Conservation (phyloP, 1,140 invertebrate species). For the Gryllus bimaculatus region DNA sequence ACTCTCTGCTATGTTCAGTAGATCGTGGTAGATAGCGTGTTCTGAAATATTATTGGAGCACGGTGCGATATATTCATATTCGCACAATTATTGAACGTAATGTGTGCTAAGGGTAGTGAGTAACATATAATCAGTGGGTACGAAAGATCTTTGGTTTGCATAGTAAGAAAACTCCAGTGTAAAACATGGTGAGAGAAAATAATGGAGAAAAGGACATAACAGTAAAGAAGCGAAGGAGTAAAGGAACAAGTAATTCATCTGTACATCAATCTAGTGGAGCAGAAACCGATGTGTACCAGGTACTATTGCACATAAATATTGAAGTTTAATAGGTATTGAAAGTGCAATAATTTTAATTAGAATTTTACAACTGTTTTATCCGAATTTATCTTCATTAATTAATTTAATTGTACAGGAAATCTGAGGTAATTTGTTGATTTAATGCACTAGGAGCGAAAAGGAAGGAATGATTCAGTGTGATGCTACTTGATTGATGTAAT, state of each 20-base stretch:
- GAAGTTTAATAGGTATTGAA: neutral
- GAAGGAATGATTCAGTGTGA: too few relatives aligned
- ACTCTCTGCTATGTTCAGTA: too few relatives aligned
- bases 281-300: neutral
- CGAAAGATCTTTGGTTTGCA: too few relatives aligned
- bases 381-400: neutral
- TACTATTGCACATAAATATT: neutral
- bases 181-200: neutral
- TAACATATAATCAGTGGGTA: too few relatives aligned
- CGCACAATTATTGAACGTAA: too few relatives aligned
- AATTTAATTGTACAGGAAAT: neutral
- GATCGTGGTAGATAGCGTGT: too few relatives aligned
- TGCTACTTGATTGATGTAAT: neutral
- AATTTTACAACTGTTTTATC: neutral
- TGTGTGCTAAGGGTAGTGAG: too few relatives aligned
- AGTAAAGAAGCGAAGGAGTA: neutral
- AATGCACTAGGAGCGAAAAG: too few relatives aligned
- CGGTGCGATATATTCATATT: too few relatives aligned
- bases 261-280: neutral
- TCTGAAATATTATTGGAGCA: too few relatives aligned
- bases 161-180: too few relatives aligned
- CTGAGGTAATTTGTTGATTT: neutral
- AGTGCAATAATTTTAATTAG: too few relatives aligned
- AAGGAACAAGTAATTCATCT: neutral
- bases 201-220: neutral